phyloP scores from a whole-genome alignment of 2,113 vertebrate genomes.

The Perca schrenkii region DNA sequence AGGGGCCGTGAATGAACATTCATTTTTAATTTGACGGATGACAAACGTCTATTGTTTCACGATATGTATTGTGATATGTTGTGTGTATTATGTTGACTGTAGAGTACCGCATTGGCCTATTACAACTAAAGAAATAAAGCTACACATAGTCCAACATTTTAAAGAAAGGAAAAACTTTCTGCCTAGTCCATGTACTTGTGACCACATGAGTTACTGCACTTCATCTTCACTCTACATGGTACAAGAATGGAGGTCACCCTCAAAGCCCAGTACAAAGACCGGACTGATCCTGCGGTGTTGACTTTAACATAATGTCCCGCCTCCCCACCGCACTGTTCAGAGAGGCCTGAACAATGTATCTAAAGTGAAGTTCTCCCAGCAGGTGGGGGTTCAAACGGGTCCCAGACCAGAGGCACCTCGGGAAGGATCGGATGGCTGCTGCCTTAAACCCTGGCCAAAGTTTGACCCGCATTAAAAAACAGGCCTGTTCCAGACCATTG shows the following conservation, averaged over 20 bases:
- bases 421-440: slow-evolving; percentile 91
- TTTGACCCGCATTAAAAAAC: slow-evolving; percentile 91
- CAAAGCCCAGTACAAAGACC: slow-evolving; percentile 75
- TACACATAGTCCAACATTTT: slow-evolving; percentile 1
- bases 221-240: slow-evolving; percentile 65
- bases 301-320: slow-evolving; percentile 85
- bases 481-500: slow-evolving; percentile 90
- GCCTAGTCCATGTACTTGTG: slow-evolving; percentile 38
- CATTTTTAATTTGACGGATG: background rate
- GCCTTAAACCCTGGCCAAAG: slow-evolving; percentile 88
- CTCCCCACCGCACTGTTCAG: slow-evolving; percentile 82
- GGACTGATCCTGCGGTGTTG: slow-evolving; percentile 78
- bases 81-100: background rate
- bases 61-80: background rate
- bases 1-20: background rate
- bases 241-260: slow-evolving; percentile 76
- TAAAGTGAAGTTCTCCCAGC: slow-evolving; percentile 93
- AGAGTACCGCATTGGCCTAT: background rate
- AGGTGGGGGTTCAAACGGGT: slow-evolving; percentile 96
- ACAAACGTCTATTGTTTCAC: background rate
- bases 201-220: slow-evolving; percentile 64
- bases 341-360: slow-evolving; percentile 89
- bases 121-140: background rate
- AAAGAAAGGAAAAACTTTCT: slow-evolving; percentile 23
- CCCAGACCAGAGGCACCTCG: slow-evolving; percentile 89